These are phyloP conservation scores for Turnix velox DNA, from an alignment of 2,113 vertebrate genomes.

Conservation along the genomic window DNA sequence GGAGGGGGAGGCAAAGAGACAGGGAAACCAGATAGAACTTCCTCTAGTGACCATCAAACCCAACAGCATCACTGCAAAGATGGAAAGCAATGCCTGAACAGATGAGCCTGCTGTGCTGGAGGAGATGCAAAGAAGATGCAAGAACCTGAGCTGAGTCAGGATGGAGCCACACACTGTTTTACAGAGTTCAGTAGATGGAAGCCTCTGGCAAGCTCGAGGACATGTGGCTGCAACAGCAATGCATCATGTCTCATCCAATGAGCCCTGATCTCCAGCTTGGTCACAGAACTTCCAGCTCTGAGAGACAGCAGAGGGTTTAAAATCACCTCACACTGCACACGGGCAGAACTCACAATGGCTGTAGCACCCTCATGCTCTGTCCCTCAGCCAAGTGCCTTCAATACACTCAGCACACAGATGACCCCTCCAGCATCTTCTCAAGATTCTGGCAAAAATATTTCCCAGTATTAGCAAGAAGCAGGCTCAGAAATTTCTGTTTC, in stretches of 20 bases:
- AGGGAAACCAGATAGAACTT: background rate
- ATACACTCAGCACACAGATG: rapidly evolving
- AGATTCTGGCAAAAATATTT: background rate
- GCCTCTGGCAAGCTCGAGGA: background rate
- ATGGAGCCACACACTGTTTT: rapidly evolving
- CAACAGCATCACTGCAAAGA: background rate
- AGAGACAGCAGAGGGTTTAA: background rate
- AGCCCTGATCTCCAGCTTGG: background rate
- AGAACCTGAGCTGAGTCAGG: background rate
- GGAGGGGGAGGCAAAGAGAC: background rate
- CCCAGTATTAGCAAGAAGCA: background rate
- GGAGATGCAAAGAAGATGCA: background rate
- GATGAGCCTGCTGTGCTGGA: rapidly evolving
- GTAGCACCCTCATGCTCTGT: background rate
- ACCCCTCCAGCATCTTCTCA: background rate
- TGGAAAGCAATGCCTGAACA: background rate
- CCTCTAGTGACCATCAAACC: background rate
- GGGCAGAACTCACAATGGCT: background rate
- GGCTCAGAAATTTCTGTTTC: background rate
- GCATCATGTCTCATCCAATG: rapidly evolving
- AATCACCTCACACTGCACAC: background rate
- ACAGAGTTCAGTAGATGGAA: background rate
- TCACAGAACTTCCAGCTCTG: background rate
- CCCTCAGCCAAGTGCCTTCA: background rate
- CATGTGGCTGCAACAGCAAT: rapidly evolving